Evolutionary conservation across 2,888 invertebrate genomes (phyloP).

Genomic region (Caenorhabditis macrosperma): DNA sequence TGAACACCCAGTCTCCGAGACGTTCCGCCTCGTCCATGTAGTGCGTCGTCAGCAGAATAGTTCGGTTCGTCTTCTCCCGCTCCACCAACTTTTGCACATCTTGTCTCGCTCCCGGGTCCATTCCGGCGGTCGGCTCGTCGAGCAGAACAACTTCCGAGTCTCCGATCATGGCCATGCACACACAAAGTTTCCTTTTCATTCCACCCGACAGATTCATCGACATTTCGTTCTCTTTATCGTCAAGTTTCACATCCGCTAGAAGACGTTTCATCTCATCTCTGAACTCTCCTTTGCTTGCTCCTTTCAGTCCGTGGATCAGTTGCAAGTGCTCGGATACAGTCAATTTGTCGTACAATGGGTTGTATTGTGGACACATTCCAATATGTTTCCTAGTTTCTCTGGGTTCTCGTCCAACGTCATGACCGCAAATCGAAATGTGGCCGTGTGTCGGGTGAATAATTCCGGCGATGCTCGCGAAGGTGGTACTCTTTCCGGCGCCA

Average conservation of each 20-base stretch:
- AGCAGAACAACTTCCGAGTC: constrained; percentile 68
- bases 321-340: constrained; percentile 77
- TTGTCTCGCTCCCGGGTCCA: constrained; percentile 65
- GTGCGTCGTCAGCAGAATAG: constrained; percentile 77
- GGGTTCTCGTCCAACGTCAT: constrained; percentile 63
- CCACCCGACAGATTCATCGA: constrained; percentile 69
- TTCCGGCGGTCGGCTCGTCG: constrained; percentile 76
- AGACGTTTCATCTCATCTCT: constrained; percentile 63
- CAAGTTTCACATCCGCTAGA: constrained; percentile 64
- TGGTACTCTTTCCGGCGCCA: constrained; percentile 78
- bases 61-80: constrained; percentile 49
- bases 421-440: constrained; percentile 68
- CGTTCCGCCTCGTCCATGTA: constrained; percentile 80
- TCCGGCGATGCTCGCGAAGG: constrained; percentile 71
- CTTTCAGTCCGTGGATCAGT: constrained; percentile 74
- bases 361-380: constrained; percentile 77
- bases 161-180: constrained; percentile 73
- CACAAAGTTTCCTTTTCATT: constrained; percentile 74
- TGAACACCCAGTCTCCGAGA: constrained; percentile 75
- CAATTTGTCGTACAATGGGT: constrained; percentile 74
- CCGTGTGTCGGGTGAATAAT: constrained; percentile 70
- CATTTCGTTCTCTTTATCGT: constrained; percentile 47
- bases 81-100: constrained; percentile 67
- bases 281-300: constrained; percentile 42
- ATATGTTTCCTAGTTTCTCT: constrained; percentile 66